A percentile compares a stretch with the other conserved stretches of the same genome.
These are phyloP conservation scores for Eupithecia centaureata DNA, from an alignment of 2,888 invertebrate species.

Conservation along the genomic window DNA sequence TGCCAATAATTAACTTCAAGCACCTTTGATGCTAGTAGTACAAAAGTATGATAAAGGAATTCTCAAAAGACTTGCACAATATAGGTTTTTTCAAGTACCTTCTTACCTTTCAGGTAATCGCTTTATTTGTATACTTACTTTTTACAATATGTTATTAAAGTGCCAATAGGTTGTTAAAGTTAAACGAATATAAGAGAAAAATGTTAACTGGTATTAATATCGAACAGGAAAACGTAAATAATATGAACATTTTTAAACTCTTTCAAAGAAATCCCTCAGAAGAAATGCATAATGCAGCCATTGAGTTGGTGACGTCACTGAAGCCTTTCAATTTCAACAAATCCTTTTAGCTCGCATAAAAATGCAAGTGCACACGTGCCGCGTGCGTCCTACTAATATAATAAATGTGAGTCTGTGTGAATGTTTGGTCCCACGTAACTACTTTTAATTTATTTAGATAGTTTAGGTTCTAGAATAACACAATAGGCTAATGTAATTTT, in stretches of 20 bases:
- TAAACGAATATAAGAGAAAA: not conserved
- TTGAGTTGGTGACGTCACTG: constrained; percentile 48
- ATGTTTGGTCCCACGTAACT: too few species aligned
- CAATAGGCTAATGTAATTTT: too few species aligned
- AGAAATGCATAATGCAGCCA: constrained; percentile 22
- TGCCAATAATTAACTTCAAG: not conserved
- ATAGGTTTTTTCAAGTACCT: not conserved
- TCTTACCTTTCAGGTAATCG: not conserved
- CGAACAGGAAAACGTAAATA: constrained; percentile 13
- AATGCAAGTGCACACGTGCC: constrained; percentile 32
- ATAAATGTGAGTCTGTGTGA: too few species aligned
- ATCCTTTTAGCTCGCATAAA: constrained; percentile 61
- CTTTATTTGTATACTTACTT: not conserved
- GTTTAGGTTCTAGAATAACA: too few species aligned
- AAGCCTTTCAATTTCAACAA: constrained; percentile 62
- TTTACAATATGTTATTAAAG: not conserved
- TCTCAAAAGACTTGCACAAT: not conserved
- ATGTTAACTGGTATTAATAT: not conserved
- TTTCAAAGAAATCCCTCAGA: constrained; percentile 26
- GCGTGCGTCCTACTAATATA: constrained; percentile 28
- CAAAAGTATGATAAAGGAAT: constrained; percentile 1
- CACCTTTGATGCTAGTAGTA: not conserved
- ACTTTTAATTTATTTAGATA: too few species aligned
- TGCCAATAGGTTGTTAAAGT: not conserved
- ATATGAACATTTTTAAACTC: constrained; percentile 5